Evolutionary conservation across 1,140 invertebrate genomes (phyloP), one percentile per base, ranked within the genome.

Genomic region (Himalopsyche phryganea): DNA sequence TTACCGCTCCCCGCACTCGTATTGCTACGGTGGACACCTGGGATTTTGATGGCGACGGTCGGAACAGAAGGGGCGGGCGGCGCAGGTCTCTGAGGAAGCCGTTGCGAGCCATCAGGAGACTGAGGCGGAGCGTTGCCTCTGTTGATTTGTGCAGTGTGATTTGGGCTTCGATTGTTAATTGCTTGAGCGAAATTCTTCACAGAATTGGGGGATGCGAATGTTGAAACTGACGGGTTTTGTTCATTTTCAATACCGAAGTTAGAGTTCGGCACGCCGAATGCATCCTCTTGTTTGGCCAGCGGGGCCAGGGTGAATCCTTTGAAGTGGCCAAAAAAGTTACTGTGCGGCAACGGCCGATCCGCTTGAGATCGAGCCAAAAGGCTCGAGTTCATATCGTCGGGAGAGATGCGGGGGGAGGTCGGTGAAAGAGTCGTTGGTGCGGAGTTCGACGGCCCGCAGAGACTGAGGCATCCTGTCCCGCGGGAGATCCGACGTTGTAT

Each of bases 261-360:
- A 20, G 55, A n/a, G 54, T 65, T 65, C 47, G 52, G 50, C 19
- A 57, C 59, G 6, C 62, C 62, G 15, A 55, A 73, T 15, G 75
- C 65, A 6, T 76, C 67, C 19, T 71, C 65, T 15, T 67, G 66
- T 66, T 82, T 83, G 50, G 80, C 75, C 0, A 90, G 75, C 0
- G 89, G 88, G 0, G 83, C 83, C 19, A 91, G 80, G 1, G 85
- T 86, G 69, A 91, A 92, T 1, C 90, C 90, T 75, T 91, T 91
- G 72, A 91, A 92, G 58, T 91, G 87, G 0, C 90, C 90, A 66
- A 91, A 89, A 65, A 92, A 82, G 55, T 83, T 82, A 60, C 80
- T 77, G 63, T 84, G 76, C 2, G 80, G 70, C 0, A 78, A 74
- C 20, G 79, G 75, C 50, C 79, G 80, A 13, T 79, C 69, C 6